A percentile compares a stretch with the other conserved stretches of the same genome.
phyloP scores from a whole-genome alignment of 1,140 invertebrate species.

The Druon quercuslanigerum region DNA sequence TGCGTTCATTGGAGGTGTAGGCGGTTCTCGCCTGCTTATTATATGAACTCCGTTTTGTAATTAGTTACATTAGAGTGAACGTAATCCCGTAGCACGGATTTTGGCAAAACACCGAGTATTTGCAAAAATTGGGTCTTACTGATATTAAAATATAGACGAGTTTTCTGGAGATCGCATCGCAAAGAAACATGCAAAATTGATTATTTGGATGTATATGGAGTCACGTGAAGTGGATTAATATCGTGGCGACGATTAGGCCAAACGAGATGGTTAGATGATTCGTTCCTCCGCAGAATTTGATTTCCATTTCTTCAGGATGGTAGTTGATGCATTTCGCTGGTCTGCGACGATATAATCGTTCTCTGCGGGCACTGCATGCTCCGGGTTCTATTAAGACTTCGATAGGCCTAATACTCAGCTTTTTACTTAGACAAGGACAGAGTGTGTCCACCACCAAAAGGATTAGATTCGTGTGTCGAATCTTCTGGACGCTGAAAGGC shows the following conservation, averaged over 20 bases:
- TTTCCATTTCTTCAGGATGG: constrained; percentile 89
- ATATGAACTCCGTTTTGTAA: neutral
- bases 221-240: constrained; percentile 61
- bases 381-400: constrained; percentile 77
- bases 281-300: constrained; percentile 81
- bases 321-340: constrained; percentile 90
- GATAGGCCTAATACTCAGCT: constrained; percentile 86
- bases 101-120: constrained; percentile 25
- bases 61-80: neutral
- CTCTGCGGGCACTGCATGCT: constrained; percentile 76
- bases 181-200: constrained; percentile 22
- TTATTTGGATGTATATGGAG: constrained; percentile 41
- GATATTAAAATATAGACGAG: constrained; percentile 25
- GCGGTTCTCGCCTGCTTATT: neutral
- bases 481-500: constrained; percentile 94
- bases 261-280: constrained; percentile 43
- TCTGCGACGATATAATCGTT: constrained; percentile 80
- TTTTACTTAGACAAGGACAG: constrained; percentile 91
- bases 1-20: constrained; percentile 12
- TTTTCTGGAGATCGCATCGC: constrained; percentile 4
- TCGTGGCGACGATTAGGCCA: constrained; percentile 47
- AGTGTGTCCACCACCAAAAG: constrained; percentile 91
- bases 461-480: constrained; percentile 93
- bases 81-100: constrained; percentile 3
- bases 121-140: constrained; percentile 26